Base-by-base conservation (phyloP, 2,888 invertebrate species). In the Hemaris fuciformis region DNA sequence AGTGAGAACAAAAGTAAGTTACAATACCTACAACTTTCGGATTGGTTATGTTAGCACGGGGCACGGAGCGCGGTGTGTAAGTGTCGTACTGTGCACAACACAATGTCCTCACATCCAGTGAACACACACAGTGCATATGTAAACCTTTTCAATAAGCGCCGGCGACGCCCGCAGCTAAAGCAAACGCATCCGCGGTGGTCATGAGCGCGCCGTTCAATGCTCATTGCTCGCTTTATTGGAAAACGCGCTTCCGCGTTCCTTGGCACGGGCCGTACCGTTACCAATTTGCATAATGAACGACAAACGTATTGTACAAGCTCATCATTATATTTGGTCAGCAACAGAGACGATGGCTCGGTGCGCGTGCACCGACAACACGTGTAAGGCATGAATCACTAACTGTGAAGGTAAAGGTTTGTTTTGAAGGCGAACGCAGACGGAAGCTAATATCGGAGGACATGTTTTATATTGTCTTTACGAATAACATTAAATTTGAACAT, bases 181-280 rank as follows among this genome's bases (percentile, higher is more conserved):
- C 62, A 64, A 60, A 59, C 63, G 56, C 45, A 68, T 61, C 73
- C 68, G 63, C 64, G 64, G 75, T 79, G 81, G 80, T 78, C 79
- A 77, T 77, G 80, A 56, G 77, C 74, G 76, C 77, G 80, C n/a
- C 78, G 75, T 83, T 85, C 87, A 87, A 84, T 84, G 81, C 83
- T 80, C 78, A 87, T 84, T 84, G 81, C 83, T 80, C 79, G 84
- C 77, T 83, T 85, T 89, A 88, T 87, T 84, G 86, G 85, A 87
- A 87, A 86, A 83, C 81, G 79, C 75, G 76, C 82, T 89, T 88
- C 88, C 88, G 89, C 88, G 83, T 89, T 88, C 87, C 84, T 81
- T 76, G 71, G 73, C 74, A 71, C 74, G 70, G 72, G 68, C 71
- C 74, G 71, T 75, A 80, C 85, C 80, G 83, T 84, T 87, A 85